phyloP scores from a whole-genome alignment of 2,113 vertebrate genomes.

The Trichechus manatus region DNA sequence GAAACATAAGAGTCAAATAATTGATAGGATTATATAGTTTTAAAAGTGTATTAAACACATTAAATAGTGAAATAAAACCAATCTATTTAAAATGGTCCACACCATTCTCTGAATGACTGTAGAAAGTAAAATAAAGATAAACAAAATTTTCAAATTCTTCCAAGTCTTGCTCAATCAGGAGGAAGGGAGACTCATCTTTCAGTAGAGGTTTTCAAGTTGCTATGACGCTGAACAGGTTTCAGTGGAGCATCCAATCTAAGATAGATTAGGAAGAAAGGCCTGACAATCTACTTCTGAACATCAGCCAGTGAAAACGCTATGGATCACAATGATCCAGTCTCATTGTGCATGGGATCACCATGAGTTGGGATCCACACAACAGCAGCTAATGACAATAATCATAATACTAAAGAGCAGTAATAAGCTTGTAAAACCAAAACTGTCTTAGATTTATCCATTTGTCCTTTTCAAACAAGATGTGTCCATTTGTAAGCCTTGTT shows the following conservation, averaged over 20 bases:
- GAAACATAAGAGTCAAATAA: conserved; percentile 42
- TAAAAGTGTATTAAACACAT: background rate
- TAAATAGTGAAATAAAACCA: conserved; percentile 6
- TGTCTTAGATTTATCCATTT: background rate
- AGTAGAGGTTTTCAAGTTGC: background rate
- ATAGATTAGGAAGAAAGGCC: background rate
- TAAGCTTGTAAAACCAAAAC: background rate
- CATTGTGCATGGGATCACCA: background rate
- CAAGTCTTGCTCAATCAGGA: background rate
- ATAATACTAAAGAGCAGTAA: background rate
- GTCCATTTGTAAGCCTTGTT: background rate
- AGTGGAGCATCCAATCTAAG: background rate
- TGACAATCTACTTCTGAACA: too few relatives aligned
- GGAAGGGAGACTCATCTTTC: background rate
- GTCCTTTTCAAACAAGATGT: background rate
- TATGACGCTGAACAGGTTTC: background rate
- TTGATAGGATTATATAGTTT: background rate
- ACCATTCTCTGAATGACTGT: background rate
- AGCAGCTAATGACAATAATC: background rate
- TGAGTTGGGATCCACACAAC: background rate
- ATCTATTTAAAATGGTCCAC: background rate
- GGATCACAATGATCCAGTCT: background rate
- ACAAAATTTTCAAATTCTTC: background rate
- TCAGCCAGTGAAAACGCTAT: background rate
- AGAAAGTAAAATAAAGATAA: background rate